Evolutionary conservation across 2,888 invertebrate genomes (phyloP).

Genomic region (Dicyrtomina minuta): DNA sequence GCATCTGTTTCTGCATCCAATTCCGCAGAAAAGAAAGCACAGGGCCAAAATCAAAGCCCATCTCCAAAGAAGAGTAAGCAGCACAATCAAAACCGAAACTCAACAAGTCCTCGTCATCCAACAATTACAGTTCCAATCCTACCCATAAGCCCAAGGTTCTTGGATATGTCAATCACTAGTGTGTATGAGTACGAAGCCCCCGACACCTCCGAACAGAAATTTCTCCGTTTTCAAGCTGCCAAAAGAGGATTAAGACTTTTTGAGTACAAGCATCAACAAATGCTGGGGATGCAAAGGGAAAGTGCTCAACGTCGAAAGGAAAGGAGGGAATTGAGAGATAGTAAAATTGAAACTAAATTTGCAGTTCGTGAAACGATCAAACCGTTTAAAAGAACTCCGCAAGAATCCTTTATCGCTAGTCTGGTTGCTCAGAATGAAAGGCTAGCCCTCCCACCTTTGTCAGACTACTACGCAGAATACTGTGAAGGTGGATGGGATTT

Average conservation of each 20-base stretch:
- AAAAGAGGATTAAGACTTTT: constrained; percentile 10
- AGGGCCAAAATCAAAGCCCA: neutral
- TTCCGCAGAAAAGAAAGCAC: too few relatives aligned
- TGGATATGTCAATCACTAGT: constrained; percentile 26
- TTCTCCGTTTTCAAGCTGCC: neutral
- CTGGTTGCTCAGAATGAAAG: constrained; percentile 18
- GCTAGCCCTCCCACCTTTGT: constrained; percentile 1
- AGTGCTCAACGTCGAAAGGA: constrained; percentile 1
- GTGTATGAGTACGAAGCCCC: constrained; percentile 29
- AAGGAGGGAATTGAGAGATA: neutral
- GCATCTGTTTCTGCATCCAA: neutral
- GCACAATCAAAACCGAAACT: neutral
- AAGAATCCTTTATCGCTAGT: constrained; percentile 7
- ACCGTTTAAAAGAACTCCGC: constrained; percentile 19
- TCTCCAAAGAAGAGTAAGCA: neutral
- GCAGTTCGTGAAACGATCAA: constrained; percentile 2
- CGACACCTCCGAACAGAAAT: constrained; percentile 6
- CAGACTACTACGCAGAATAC: constrained; percentile 20
- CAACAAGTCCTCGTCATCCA: neutral
- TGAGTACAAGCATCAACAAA: constrained; percentile 17
- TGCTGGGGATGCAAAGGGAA: constrained; percentile 7
- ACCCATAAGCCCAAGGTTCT: too few relatives aligned
- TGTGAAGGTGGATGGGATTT: neutral
- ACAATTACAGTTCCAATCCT: too few relatives aligned
- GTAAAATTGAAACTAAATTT: neutral